phyloP scores from a whole-genome alignment of 2,888 invertebrate species.

The Lepidonotus clava region DNA sequence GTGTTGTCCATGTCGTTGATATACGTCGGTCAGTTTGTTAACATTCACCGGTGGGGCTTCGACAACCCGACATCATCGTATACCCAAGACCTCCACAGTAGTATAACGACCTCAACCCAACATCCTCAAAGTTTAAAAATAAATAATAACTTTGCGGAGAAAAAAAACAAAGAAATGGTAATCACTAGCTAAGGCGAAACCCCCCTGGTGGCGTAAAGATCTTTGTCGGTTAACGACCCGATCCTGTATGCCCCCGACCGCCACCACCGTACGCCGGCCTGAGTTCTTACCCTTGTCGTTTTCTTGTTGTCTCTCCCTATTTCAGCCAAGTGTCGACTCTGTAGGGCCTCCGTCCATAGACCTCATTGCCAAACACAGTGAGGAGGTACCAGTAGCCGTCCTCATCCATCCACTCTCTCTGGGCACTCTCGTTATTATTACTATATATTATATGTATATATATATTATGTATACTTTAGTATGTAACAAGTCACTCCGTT shows the following conservation, averaged over 20 bases:
- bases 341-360: slow-evolving; percentile 42
- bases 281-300: slow-evolving; percentile 10
- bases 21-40: too few species aligned
- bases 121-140: too few species aligned
- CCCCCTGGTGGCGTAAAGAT: background rate
- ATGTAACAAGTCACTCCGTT: too few species aligned
- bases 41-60: too few species aligned
- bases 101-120: too few species aligned
- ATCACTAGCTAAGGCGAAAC: too few species aligned
- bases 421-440: slow-evolving; percentile 14
- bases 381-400: slow-evolving; percentile 30
- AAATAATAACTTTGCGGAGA: too few species aligned
- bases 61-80: too few species aligned
- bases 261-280: background rate
- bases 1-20: too few species aligned
- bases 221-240: background rate
- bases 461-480: slow-evolving; percentile 5
- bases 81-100: too few species aligned
- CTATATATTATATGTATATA: slow-evolving; percentile 15
- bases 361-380: slow-evolving; percentile 32
- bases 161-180: too few species aligned
- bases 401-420: too few species aligned
- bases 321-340: slow-evolving; percentile 37
- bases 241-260: background rate
- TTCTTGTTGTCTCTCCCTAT: slow-evolving; percentile 46